Evolutionary conservation across 2,888 invertebrate genomes (phyloP).

Genomic region (Allolobophora icterica): DNA sequence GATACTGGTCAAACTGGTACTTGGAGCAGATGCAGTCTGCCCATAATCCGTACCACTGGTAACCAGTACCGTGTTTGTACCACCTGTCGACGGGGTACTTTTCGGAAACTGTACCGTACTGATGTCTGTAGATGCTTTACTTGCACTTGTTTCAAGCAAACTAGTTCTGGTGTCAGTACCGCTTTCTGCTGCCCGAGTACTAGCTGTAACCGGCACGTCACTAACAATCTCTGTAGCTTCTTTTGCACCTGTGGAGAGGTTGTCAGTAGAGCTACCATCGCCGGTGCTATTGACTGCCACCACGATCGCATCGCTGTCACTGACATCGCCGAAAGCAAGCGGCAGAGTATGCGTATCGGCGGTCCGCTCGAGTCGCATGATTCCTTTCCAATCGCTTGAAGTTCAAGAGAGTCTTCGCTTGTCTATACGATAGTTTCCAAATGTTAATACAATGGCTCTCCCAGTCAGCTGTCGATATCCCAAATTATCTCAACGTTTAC

Average conservation of each 20-base stretch:
- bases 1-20: not conserved
- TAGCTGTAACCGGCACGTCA: not conserved
- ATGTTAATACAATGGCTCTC: not conserved
- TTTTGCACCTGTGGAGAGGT: not conserved
- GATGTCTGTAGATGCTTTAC: not conserved
- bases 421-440: not conserved
- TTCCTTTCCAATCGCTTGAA: not conserved
- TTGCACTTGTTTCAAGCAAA: not conserved
- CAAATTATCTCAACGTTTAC: not conserved
- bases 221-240: not conserved
- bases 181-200: not conserved
- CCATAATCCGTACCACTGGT: not conserved
- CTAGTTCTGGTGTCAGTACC: too few relatives aligned
- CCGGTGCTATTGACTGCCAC: not conserved
- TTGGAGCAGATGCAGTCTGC: not conserved
- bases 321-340: not conserved
- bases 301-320: not conserved
- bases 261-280: not conserved
- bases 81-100: not conserved
- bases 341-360: not conserved
- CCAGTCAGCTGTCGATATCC: not conserved
- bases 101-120: not conserved
- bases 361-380: not conserved
- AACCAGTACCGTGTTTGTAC: not conserved
- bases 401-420: not conserved